These are phyloP conservation scores for Percina caprodes DNA, from an alignment of 2,113 vertebrate species.

Conservation along the genomic window DNA sequence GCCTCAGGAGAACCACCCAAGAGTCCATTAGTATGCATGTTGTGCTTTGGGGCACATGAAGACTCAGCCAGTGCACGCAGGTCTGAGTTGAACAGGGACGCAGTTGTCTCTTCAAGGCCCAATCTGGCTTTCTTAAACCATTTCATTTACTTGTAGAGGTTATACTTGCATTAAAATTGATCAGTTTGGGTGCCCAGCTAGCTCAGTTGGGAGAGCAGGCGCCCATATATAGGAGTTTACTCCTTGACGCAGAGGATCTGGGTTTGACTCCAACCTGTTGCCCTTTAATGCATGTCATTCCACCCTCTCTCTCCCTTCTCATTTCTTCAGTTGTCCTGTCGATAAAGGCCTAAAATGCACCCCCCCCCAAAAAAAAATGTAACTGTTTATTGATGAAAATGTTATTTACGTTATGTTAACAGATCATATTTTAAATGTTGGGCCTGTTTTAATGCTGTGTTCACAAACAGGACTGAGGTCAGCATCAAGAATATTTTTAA, in stretches of 20 bases:
- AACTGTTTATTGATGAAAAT: background rate
- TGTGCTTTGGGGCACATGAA: constrained; percentile 49
- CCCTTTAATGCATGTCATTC: too few relatives aligned
- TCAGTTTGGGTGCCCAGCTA: too few relatives aligned
- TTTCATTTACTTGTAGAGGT: background rate
- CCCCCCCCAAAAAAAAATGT: too few relatives aligned
- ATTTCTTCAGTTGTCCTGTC: too few relatives aligned
- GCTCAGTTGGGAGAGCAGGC: too few relatives aligned
- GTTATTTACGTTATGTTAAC: background rate
- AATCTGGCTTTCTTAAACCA: background rate
- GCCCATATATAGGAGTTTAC: too few relatives aligned
- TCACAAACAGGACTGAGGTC: background rate
- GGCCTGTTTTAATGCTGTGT: background rate
- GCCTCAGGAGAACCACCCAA: constrained; percentile 42
- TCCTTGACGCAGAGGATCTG: too few relatives aligned
- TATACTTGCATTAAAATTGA: constrained; percentile 1
- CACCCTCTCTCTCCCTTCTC: too few relatives aligned
- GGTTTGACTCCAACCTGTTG: too few relatives aligned
- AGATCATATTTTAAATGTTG: background rate
- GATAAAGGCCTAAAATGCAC: too few relatives aligned
- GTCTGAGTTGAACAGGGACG: constrained; percentile 19
- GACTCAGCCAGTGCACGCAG: constrained; percentile 28
- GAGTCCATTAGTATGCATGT: constrained; percentile 65
- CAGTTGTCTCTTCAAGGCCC: constrained; percentile 44
- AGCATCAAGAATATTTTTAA: background rate